Percentiles rank a stretch among this genome's conserved stretches.
Evolutionary conservation across 2,797 vertebrate species (phyloP).

Genomic region (Tangara arthus): DNA sequence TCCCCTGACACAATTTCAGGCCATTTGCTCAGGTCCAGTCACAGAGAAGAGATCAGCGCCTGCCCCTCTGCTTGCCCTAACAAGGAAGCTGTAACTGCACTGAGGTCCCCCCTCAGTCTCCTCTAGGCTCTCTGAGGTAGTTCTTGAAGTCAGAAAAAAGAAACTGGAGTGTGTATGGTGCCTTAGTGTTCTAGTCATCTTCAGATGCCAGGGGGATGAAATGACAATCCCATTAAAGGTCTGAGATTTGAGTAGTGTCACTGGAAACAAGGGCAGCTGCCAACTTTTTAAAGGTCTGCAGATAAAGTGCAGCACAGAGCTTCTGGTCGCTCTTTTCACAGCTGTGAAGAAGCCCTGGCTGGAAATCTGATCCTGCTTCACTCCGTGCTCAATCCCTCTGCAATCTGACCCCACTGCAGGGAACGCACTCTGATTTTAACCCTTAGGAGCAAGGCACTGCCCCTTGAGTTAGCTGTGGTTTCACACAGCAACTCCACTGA

Average conservation of each 20-base stretch:
- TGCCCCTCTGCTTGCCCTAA: not conserved
- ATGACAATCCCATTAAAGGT: not conserved
- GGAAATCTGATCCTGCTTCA: not conserved
- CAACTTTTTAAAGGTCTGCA: not conserved
- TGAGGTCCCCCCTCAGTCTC: not conserved
- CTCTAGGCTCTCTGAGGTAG: not conserved
- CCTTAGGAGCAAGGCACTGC: not conserved
- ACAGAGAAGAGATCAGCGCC: not conserved
- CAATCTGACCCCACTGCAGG: not conserved
- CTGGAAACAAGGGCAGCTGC: not conserved
- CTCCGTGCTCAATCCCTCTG: not conserved
- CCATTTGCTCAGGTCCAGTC: not conserved
- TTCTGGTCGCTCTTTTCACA: not conserved
- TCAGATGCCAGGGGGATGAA: not conserved
- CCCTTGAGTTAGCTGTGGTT: not conserved
- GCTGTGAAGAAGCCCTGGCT: not conserved
- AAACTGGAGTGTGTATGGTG: not conserved
- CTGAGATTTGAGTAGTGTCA: not conserved
- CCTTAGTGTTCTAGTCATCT: not conserved
- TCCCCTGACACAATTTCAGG: not conserved
- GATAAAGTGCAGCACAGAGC: not conserved
- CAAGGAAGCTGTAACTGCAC: accelerated
- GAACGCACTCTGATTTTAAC: not conserved
- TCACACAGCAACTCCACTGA: not conserved
- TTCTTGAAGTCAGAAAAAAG: not conserved